phyloP scores from a whole-genome alignment of 2,797 vertebrate genomes.

The Limosa lapponica region DNA sequence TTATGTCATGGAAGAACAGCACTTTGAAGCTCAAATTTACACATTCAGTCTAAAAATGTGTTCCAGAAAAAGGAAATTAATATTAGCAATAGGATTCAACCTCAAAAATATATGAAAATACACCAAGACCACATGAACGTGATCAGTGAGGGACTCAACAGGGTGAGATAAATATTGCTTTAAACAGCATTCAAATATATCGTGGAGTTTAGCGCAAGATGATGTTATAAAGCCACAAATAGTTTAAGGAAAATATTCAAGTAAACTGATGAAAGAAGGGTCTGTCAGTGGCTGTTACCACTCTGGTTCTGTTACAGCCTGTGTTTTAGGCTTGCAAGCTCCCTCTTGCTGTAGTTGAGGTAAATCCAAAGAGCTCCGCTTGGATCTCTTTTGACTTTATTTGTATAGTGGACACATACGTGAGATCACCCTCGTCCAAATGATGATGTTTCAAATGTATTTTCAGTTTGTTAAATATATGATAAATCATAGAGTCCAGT shows the following conservation, averaged over 20 bases:
- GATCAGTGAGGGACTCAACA: background rate
- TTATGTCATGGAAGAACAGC: background rate
- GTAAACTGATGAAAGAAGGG: background rate
- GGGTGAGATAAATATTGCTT: background rate
- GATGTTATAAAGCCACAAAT: background rate
- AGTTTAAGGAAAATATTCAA: background rate
- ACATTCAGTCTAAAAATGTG: background rate
- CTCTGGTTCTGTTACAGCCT: background rate
- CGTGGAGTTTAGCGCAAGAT: background rate
- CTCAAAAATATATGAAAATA: background rate
- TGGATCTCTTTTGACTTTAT: background rate
- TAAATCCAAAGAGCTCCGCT: background rate
- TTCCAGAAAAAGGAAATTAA: background rate
- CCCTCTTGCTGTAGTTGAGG: background rate
- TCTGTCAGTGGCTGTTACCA: background rate
- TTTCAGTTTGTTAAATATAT: background rate
- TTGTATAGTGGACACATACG: accelerated
- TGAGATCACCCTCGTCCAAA: background rate
- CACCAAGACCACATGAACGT: background rate
- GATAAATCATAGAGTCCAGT: background rate
- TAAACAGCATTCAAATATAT: background rate
- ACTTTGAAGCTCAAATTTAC: background rate
- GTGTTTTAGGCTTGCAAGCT: background rate
- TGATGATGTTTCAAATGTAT: background rate
- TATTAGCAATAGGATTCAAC: background rate